Evolutionary conservation across 2,888 invertebrate genomes (phyloP), one percentile per base, ranked within the genome.

Genomic region (Andrena praecox): DNA sequence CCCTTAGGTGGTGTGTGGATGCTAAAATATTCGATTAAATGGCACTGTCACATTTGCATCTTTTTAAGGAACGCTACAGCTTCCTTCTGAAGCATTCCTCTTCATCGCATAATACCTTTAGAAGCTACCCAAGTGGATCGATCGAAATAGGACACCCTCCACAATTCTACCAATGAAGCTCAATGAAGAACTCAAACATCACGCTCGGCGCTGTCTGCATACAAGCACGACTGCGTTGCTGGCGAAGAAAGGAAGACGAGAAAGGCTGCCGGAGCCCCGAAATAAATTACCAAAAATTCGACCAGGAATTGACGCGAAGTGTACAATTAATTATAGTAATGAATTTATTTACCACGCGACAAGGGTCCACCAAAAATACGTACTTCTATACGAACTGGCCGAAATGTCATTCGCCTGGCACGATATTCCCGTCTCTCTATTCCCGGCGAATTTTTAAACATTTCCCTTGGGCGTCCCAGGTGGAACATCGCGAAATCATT

Each of bases 401-500:
- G 8, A 20, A 42, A 31, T 16, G 8, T 16, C 42, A 33, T 7
- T 12, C 2, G 48, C n/a, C 6, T 27, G 8, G 60, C 6, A 27
- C 50, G 20, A n/a, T 10, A 52, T 71, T 24, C 2, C 10, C 16
- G 4, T n/a, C 12, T 20, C 2, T 24, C 29, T 7, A n/a, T 33
- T 48, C 20, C 10, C 63, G 62, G 29, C 12, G 24, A 35, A 73
- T 73, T 50, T 80, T 68, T 42, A 35, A 59, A 72, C 54, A 50
- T 75, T 33, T 68, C 48, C 48, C 56, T 12, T 1, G 10, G 31
- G 31, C 63, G 42, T 16, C n/a, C 35, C 27, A 24, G 31, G 63
- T 20, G 62, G 8, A 50, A 27, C 42, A 29, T 20, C 70, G 71
- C 12, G 59, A 56, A 59, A 74, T 74, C 35, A 66, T 72, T 52